These are phyloP conservation scores for Nudaria mundana DNA, from an alignment of 2,888 invertebrate genomes.

Conservation along the genomic window DNA sequence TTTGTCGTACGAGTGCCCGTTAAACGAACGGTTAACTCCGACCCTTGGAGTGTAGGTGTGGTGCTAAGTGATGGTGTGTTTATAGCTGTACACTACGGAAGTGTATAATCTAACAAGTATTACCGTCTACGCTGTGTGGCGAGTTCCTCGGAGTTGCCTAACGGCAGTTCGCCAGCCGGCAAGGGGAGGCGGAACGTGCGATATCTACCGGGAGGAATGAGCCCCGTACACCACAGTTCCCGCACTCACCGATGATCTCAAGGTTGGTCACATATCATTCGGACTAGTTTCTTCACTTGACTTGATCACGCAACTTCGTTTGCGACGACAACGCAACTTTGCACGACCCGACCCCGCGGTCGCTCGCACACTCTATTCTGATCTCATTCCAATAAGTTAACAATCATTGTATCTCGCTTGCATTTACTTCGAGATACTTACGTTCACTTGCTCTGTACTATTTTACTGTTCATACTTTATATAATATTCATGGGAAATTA, in stretches of 20 bases:
- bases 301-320: conserved; percentile 51
- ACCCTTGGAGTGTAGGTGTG: conserved; percentile 67
- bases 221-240: conserved; percentile 74
- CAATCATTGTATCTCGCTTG: conserved; percentile 35
- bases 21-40: conserved; percentile 66
- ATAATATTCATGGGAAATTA: conserved; percentile 24
- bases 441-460: conserved; percentile 42
- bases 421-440: conserved; percentile 21
- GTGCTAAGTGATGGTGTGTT: conserved; percentile 78
- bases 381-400: conserved; percentile 56
- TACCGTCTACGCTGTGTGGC: conserved; percentile 62
- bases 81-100: conserved; percentile 71
- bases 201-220: conserved; percentile 76
- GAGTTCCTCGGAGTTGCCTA: conserved; percentile 65
- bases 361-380: conserved; percentile 59
- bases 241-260: conserved; percentile 80
- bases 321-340: conserved; percentile 62
- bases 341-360: conserved; percentile 60
- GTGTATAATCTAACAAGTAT: conserved; percentile 78
- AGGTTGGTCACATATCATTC: conserved; percentile 61
- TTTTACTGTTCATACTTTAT: conserved; percentile 28
- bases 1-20: conserved; percentile 68
- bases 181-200: conserved; percentile 74
- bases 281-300: conserved; percentile 24
- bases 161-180: conserved; percentile 75